phyloP scores from a whole-genome alignment of 2,888 invertebrate genomes.

The Eugnorisma glareosa region DNA sequence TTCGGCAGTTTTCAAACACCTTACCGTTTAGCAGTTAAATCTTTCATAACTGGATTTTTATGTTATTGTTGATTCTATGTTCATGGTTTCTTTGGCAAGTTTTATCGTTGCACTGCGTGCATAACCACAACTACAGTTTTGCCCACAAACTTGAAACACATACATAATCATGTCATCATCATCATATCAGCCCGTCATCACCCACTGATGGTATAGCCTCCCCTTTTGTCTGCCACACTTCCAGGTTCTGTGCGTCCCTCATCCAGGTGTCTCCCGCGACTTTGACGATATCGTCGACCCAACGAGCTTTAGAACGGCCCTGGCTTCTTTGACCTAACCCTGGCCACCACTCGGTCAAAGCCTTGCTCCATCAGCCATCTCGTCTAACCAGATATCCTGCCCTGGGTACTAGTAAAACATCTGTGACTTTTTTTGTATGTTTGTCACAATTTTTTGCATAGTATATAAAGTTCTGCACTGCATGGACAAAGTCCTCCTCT shows the following conservation, averaged over 20 bases:
- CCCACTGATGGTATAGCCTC: too few species aligned
- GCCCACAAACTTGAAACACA: background rate
- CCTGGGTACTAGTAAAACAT: background rate
- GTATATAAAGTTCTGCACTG: background rate
- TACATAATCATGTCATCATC: too few species aligned
- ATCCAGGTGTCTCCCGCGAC: too few species aligned
- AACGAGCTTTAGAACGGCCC: too few species aligned
- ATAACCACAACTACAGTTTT: background rate
- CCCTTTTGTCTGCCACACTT: too few species aligned
- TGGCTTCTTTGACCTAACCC: too few species aligned
- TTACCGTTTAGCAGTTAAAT: background rate
- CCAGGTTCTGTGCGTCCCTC: too few species aligned
- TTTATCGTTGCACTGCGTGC: slow-evolving; percentile 13
- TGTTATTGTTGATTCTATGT: slow-evolving; percentile 49
- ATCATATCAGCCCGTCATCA: too few species aligned
- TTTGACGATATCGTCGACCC: too few species aligned
- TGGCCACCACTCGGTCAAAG: too few species aligned
- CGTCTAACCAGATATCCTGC: too few species aligned
- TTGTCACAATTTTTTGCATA: background rate
- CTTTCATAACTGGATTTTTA: slow-evolving; percentile 12
- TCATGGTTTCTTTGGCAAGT: slow-evolving; percentile 10
- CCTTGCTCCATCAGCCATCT: too few species aligned
- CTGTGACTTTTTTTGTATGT: background rate
- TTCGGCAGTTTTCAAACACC: slow-evolving; percentile 13
- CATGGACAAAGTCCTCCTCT: background rate